Evolutionary conservation across 2,888 invertebrate species (phyloP).

Genomic region (Desoria tigrina): DNA sequence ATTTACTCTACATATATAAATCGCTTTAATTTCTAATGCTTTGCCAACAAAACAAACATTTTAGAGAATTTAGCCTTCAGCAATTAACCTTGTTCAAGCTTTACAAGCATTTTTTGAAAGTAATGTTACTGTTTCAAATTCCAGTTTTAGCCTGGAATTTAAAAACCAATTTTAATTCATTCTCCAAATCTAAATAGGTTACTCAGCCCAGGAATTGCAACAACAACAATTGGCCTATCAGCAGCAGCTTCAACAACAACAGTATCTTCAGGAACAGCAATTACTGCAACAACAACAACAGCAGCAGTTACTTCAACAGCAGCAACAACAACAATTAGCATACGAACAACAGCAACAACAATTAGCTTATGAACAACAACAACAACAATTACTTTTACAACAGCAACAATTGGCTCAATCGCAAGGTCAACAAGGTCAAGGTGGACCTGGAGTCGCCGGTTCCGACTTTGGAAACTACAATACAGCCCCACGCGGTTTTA

Average conservation of each 20-base stretch:
- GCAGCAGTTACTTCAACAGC: slow-evolving; percentile 28
- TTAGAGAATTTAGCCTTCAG: too few species aligned
- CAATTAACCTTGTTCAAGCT: too few species aligned
- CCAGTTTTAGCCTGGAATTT: too few species aligned
- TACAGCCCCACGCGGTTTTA: slow-evolving; percentile 81
- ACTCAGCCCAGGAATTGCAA: slow-evolving; percentile 31
- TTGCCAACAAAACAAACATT: too few species aligned
- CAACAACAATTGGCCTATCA: slow-evolving; percentile 31
- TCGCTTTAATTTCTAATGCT: too few species aligned
- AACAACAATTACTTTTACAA: slow-evolving; percentile 26
- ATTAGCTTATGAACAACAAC: slow-evolving; percentile 15
- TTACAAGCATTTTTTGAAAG: too few species aligned
- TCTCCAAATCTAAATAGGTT: slow-evolving; percentile 19
- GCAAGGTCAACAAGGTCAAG: slow-evolving; percentile 21
- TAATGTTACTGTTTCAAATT: too few species aligned
- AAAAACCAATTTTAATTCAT: too few species aligned
- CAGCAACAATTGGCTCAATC: slow-evolving; percentile 29
- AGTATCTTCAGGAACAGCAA: slow-evolving; percentile 22
- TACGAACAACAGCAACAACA: slow-evolving; percentile 28
- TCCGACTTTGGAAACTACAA: slow-evolving; percentile 67
- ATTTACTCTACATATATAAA: too few species aligned
- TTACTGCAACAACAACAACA: slow-evolving; percentile 24
- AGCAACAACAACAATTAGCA: slow-evolving; percentile 22
- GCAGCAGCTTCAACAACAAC: slow-evolving; percentile 22
- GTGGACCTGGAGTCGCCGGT: slow-evolving; percentile 26